Base-by-base conservation (phyloP, 2,113 vertebrate genomes). In the Lynx canadensis region DNA sequence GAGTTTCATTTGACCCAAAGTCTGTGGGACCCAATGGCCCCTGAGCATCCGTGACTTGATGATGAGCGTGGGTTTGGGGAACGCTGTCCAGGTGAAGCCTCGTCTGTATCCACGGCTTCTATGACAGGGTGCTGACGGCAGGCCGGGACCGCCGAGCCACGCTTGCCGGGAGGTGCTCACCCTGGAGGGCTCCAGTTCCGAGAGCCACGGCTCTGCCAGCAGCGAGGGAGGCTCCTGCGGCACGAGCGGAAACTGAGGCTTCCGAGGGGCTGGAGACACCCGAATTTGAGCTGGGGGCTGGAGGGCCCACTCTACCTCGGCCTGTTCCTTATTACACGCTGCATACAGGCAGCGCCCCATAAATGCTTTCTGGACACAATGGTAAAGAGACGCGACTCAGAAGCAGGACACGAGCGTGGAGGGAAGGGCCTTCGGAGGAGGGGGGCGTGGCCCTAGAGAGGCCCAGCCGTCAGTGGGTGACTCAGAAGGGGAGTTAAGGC, bases 71-170 rank as follows among this genome's bases (percentile, higher is more conserved):
- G 31, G 16, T 48, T 7, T 6, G 9, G 81, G 50, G 60, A 36
- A 31, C 0, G 21, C 79, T 25, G 18, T 27, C 41, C 4, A 0
- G 14, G 33, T 1, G 19, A 80, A 69, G 73, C 38, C 71, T 38
- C 36, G 2, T 31, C 52, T 76, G 25, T 8, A 12, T 3, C 38
- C 48, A 74, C 33, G 1, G 19, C 73, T 79, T 60, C 71, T 27
- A 2, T 0, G 9, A 68, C 5, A 0, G 38, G 38, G 36, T 0
- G 1, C 1, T 4, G 0, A 33, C 63, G 15, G 27, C 4, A 18
- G 66, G 13, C 18, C 0, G 1, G 63, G 80, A 8, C 31, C 31
- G 4, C 63, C 50, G 1, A 15, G 36, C 63, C 38, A 5, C 48
- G 0, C 48, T 3, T 5, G 16, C 73, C 4, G 0, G 33, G 71